Evolutionary conservation across 2,113 vertebrate genomes (phyloP).

Genomic region (Hepsetus odoe): DNA sequence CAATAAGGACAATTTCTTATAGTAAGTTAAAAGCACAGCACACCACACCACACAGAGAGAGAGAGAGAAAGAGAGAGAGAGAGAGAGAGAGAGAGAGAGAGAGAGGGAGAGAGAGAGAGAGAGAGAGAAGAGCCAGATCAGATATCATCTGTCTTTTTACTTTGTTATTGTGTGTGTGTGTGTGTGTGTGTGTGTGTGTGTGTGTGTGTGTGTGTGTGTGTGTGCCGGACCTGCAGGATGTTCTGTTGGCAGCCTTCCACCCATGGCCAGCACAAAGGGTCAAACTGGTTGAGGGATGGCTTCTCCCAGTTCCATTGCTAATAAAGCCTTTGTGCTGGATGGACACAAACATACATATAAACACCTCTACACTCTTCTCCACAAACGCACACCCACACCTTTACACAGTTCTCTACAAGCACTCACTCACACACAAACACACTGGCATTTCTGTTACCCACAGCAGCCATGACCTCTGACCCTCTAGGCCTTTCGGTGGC

Average conservation of each 20-base stretch:
- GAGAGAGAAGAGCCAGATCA: too few species aligned
- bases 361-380: not conserved
- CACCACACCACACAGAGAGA: too few species aligned
- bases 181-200: slow-evolving; percentile 28
- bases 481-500: slow-evolving; percentile 8
- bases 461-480: slow-evolving; percentile 49
- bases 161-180: too few species aligned
- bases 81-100: slow-evolving; percentile 33
- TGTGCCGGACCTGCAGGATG: slow-evolving; percentile 66
- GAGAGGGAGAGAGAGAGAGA: too few species aligned
- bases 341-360: not conserved
- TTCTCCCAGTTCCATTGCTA: slow-evolving; percentile 64
- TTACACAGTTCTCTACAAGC: not conserved
- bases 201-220: slow-evolving; percentile 18
- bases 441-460: slow-evolving; percentile 26
- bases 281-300: slow-evolving; percentile 53
- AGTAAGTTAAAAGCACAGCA: too few species aligned
- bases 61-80: slow-evolving; percentile 34
- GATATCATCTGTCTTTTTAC: too few species aligned
- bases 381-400: not conserved
- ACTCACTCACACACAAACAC: slow-evolving; percentile 13
- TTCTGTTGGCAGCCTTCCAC: slow-evolving; percentile 57
- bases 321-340: slow-evolving; percentile 69
- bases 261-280: slow-evolving; percentile 69
- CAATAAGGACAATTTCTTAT: not conserved